Evolutionary conservation across 2,113 vertebrate genomes (phyloP), one percentile per base, ranked within the genome.

Genomic region (Ictidomys tridecemlineatus): DNA sequence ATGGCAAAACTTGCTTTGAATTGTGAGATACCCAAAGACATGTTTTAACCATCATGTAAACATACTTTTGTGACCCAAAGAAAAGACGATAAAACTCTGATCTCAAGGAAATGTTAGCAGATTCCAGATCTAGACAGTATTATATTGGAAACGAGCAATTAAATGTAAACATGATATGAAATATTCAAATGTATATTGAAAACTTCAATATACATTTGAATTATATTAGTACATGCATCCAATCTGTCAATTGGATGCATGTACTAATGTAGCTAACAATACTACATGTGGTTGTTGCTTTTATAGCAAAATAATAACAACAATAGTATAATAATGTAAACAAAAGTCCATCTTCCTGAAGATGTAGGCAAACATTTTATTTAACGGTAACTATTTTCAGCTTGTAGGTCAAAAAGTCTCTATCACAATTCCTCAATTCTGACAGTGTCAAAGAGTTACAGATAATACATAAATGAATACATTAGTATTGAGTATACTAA

Each of bases 141-240:
- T 89, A n/a, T 51, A 22, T 73, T 93, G 17, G n/a, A 76, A 96
- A 78, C 8, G n/a, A 88, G 69, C 16, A 85, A 78, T 39, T 63
- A 76, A 74, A 56, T 48, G 1, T 63, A 70, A 63, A 34, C 13
- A 42, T 37, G 9, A 45, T 22, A 30, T 6, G 11, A 39, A 90
- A 82, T 78, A 56, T 51, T 82, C 16, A 94, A 88, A 51, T 72
- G 4, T 2, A 72, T 5, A 16, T 12, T 39, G 34, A 88, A 42
- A n/a, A 22, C 37, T 53, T n/a, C n/a, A n/a, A n/a, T n/a, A n/a
- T n/a, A n/a, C n/a, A n/a, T n/a, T n/a, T n/a, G n/a, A n/a, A n/a
- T n/a, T n/a, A n/a, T n/a, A n/a, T n/a, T n/a, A n/a, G n/a, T n/a
- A n/a, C n/a, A n/a, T n/a, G n/a, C n/a, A n/a, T n/a, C n/a, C n/a